Conservation (phyloP, 2,797 vertebrate genomes). For the Danionella dracula region DNA sequence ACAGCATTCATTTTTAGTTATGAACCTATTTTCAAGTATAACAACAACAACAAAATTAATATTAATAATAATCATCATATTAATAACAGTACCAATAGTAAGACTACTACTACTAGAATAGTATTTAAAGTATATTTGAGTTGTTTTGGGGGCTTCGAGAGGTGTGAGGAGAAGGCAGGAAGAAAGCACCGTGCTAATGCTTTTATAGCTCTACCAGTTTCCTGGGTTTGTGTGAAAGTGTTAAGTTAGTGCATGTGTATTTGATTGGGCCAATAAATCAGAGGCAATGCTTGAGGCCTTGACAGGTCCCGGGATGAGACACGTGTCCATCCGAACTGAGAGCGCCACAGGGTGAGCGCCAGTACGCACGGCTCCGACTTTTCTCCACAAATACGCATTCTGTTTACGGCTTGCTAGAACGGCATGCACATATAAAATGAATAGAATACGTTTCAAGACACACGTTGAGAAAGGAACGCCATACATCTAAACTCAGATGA, state of each 20-base stretch:
- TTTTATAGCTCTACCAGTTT: slow-evolving; percentile 70
- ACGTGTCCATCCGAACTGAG: slow-evolving; percentile 70
- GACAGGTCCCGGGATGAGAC: slow-evolving; percentile 71
- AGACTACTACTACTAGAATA: slow-evolving; percentile 27
- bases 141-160: slow-evolving; percentile 11
- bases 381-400: too few species aligned
- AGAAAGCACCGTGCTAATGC: slow-evolving; percentile 59
- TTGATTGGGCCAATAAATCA: slow-evolving; percentile 83
- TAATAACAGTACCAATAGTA: slow-evolving; percentile 14
- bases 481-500: too few species aligned
- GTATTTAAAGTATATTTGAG: too few species aligned
- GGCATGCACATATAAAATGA: too few species aligned
- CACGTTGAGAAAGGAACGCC: too few species aligned
- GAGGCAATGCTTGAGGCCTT: slow-evolving; percentile 53
- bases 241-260: slow-evolving; percentile 67
- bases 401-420: too few species aligned
- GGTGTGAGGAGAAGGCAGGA: slow-evolving; percentile 36
- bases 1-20: too few species aligned
- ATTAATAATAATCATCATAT: neutral
- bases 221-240: slow-evolving; percentile 72
- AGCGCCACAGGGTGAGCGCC: slow-evolving; percentile 60
- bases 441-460: too few species aligned
- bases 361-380: slow-evolving; percentile 35
- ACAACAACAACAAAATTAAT: too few species aligned
- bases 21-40: too few species aligned